These are phyloP conservation scores for Apogon talboti DNA, from an alignment of 2,797 vertebrate species.

Conservation along the genomic window DNA sequence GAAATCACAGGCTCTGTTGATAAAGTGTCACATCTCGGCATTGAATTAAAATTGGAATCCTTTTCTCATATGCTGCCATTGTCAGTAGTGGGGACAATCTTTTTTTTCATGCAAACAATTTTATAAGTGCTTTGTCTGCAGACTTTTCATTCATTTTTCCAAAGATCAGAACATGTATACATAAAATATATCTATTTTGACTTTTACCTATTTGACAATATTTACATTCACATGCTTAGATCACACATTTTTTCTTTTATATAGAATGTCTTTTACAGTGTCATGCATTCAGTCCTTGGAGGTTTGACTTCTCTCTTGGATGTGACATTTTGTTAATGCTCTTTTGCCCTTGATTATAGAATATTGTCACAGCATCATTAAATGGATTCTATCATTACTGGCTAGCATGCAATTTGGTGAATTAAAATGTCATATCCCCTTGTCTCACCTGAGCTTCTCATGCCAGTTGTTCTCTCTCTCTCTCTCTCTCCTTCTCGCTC, in stretches of 20 bases:
- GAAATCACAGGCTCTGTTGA: constrained; percentile 52
- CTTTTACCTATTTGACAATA: constrained; percentile 22
- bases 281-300: constrained; percentile 52
- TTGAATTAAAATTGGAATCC: constrained; percentile 42
- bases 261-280: constrained; percentile 46
- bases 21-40: constrained; percentile 53
- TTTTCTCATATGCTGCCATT: constrained; percentile 33
- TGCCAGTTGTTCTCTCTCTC: constrained; percentile 34
- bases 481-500: constrained; percentile 17
- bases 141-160: background rate
- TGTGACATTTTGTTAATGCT: constrained; percentile 50
- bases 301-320: constrained; percentile 61
- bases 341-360: constrained; percentile 54
- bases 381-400: constrained; percentile 72
- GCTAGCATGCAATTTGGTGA: constrained; percentile 73
- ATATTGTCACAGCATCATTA: constrained; percentile 61
- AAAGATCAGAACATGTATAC: constrained; percentile 7
- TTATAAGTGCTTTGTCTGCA: constrained; percentile 1
- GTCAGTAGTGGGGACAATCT: constrained; percentile 9
- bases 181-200: constrained; percentile 12
- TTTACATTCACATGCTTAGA: constrained; percentile 37
- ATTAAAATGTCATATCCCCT: constrained; percentile 77
- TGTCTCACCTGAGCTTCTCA: constrained; percentile 72
- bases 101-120: constrained; percentile 1
- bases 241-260: constrained; percentile 36